Evolutionary conservation across 2,113 vertebrate genomes (phyloP).

Genomic region (Atractosteus spatula): DNA sequence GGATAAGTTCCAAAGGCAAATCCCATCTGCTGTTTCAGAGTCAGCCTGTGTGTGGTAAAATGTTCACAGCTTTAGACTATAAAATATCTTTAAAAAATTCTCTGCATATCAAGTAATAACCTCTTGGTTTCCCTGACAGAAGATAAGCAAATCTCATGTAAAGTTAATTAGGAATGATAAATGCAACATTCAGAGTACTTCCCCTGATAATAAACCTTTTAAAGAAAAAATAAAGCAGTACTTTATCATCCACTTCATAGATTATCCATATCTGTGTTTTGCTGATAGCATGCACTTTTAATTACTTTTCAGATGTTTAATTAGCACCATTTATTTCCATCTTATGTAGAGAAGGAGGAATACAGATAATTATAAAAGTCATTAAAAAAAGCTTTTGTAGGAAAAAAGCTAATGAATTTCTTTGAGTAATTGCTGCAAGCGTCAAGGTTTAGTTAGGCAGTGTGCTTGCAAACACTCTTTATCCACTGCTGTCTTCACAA

Average conservation of each 20-base stretch:
- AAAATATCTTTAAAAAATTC: not conserved
- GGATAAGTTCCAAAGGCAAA: not conserved
- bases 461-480: not conserved
- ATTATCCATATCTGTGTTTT: slow-evolving; percentile 41
- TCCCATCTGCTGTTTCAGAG: not conserved
- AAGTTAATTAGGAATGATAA: slow-evolving; percentile 7
- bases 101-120: not conserved
- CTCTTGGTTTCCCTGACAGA: not conserved
- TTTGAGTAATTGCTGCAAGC: not conserved
- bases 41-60: not conserved
- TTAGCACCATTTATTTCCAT: slow-evolving; percentile 50
- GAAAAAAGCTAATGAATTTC: slow-evolving; percentile 5
- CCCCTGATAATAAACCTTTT: not conserved
- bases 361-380: slow-evolving; percentile 39
- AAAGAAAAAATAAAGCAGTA: slow-evolving; percentile 37
- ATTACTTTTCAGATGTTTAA: slow-evolving; percentile 57
- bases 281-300: slow-evolving; percentile 56
- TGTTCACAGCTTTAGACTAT: not conserved
- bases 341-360: slow-evolving; percentile 35
- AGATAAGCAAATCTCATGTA: slow-evolving; percentile 4
- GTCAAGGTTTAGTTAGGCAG: not conserved
- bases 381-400: slow-evolving; percentile 2
- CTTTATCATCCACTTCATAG: slow-evolving; percentile 36
- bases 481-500: not conserved
- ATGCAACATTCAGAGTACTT: slow-evolving; percentile 8